phyloP scores from a whole-genome alignment of 2,113 vertebrate genomes.

The Arvicanthis niloticus region DNA sequence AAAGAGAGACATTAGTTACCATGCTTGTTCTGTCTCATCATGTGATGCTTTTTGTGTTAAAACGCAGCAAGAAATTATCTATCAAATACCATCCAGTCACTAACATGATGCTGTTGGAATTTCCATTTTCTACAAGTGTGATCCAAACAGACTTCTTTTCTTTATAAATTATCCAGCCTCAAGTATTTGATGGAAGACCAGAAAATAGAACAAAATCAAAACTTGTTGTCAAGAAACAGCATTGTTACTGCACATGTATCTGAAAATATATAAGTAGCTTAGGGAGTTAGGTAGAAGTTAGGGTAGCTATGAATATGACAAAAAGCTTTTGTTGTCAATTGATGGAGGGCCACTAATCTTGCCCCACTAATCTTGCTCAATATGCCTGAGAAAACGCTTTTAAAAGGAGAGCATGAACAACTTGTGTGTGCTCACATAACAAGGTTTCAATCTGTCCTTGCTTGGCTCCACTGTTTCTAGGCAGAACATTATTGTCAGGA shows the following conservation, averaged over 20 bases:
- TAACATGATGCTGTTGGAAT: background rate
- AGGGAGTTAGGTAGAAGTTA: too few relatives aligned
- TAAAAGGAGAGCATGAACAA: background rate
- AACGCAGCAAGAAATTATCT: background rate
- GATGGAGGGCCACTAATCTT: background rate
- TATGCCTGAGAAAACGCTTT: background rate
- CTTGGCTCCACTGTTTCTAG: background rate
- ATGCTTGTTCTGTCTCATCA: background rate
- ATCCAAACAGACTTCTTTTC: background rate
- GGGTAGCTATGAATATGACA: background rate
- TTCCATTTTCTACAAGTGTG: background rate
- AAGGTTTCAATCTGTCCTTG: background rate
- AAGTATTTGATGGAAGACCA: background rate
- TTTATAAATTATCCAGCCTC: background rate
- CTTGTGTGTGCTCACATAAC: background rate
- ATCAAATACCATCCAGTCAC: background rate
- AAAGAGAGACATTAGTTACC: background rate
- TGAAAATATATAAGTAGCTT: background rate
- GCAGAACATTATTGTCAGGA: background rate
- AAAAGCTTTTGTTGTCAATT: background rate
- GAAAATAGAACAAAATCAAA: background rate
- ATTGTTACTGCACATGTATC: background rate
- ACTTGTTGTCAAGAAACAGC: background rate
- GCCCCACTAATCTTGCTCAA: too few relatives aligned
- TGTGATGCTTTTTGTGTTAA: background rate